Percentiles rank a stretch among this genome's conserved stretches.
These are phyloP conservation scores for Vimba vimba DNA, from an alignment of 2,113 vertebrate species.

Conservation along the genomic window DNA sequence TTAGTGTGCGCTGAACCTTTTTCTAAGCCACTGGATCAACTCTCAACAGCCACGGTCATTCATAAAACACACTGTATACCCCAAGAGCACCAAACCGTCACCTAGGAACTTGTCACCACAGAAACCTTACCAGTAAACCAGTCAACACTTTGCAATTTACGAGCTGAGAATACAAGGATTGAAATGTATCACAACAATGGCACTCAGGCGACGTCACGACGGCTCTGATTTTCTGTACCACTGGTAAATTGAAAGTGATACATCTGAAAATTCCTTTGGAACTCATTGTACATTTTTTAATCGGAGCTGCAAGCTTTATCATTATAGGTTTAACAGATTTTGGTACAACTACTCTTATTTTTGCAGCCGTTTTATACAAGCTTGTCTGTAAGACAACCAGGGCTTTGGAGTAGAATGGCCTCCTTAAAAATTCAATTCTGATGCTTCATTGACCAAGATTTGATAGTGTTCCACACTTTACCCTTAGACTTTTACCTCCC, in stretches of 20 bases:
- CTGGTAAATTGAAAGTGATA: neutral
- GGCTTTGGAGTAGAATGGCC: neutral
- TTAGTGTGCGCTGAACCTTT: conserved; percentile 42
- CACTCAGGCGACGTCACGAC: neutral
- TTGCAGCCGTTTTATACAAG: neutral
- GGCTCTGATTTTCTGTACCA: neutral
- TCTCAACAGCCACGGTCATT: conserved; percentile 45
- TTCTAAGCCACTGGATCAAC: conserved; percentile 46
- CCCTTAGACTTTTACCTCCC: conserved; percentile 29
- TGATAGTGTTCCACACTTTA: conserved; percentile 43
- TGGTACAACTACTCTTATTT: neutral
- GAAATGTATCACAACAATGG: conserved; percentile 21
- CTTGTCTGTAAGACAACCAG: neutral
- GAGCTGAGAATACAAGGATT: conserved; percentile 23
- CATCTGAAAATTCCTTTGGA: neutral
- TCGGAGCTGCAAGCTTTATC: neutral
- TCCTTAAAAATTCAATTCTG: conserved; percentile 32
- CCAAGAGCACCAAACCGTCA: conserved; percentile 30
- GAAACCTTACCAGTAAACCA: conserved; percentile 43
- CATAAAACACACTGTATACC: conserved; percentile 49
- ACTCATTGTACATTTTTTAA: neutral
- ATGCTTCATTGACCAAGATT: conserved; percentile 36
- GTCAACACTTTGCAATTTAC: conserved; percentile 26
- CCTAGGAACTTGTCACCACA: conserved; percentile 38
- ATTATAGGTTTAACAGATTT: neutral